Percentiles rank a stretch among this genome's conserved stretches.
Conservation (phyloP, 2,888 invertebrate genomes). For the Conops quadrifasciatus region DNA sequence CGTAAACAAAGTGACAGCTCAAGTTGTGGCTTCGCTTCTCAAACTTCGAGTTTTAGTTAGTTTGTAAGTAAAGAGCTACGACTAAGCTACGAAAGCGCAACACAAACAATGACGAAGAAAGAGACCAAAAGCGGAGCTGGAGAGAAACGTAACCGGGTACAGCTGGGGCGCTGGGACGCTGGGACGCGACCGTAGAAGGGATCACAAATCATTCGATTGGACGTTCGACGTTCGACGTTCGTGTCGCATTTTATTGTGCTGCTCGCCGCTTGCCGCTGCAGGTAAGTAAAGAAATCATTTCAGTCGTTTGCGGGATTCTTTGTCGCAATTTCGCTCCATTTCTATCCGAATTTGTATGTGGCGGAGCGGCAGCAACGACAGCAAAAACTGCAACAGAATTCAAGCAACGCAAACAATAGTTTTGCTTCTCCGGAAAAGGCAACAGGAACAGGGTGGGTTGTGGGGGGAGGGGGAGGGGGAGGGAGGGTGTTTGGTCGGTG, state of each 20-base stretch:
- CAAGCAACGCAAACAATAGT: slow-evolving; percentile 32
- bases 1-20: slow-evolving; percentile 30
- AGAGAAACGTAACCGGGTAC: neutral
- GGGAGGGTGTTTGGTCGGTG: neutral
- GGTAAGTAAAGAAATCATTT: slow-evolving; percentile 22
- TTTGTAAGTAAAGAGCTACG: neutral
- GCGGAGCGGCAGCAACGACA: neutral
- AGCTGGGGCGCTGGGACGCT: too few relatives aligned
- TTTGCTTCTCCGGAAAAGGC: neutral
- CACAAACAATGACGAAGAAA: neutral
- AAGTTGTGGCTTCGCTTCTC: slow-evolving; percentile 3
- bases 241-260: slow-evolving; percentile 21
- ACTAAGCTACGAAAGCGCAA: neutral
- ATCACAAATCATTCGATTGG: slow-evolving; percentile 50
- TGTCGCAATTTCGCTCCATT: slow-evolving; percentile 28
- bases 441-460: neutral
- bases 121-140: too few relatives aligned
- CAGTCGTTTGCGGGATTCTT: slow-evolving; percentile 23
- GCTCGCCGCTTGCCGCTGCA: neutral
- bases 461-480: neutral
- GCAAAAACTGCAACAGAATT: neutral
- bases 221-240: slow-evolving; percentile 42
- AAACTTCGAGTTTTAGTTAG: neutral
- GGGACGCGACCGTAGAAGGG: slow-evolving; percentile 43
- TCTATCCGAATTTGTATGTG: neutral